Percentiles rank a stretch among this genome's conserved stretches.
Conservation (phyloP, 1,140 invertebrate genomes). For the Pogonomyrmex barbatus region DNA sequence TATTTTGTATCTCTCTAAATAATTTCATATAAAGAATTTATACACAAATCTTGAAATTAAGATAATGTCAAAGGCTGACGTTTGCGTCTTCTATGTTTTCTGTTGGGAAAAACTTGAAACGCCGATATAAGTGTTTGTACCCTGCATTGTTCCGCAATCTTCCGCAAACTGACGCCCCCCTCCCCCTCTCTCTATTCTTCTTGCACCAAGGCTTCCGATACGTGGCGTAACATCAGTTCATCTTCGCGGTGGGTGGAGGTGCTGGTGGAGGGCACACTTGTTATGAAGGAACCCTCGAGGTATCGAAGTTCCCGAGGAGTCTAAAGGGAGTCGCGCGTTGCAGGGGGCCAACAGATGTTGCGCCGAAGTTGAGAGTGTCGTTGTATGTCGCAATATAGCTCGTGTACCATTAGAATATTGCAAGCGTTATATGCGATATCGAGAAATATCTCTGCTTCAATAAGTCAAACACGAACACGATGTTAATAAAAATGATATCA, state of each 20-base stretch:
- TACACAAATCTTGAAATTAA: neutral
- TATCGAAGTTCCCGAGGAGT: constrained; percentile 43
- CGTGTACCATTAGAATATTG: constrained; percentile 13
- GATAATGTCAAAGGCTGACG: neutral
- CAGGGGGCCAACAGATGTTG: constrained; percentile 65
- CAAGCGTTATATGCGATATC: neutral
- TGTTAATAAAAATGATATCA: neutral
- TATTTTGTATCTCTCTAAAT: neutral
- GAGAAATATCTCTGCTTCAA: neutral
- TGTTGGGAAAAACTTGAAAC: neutral
- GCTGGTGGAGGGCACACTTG: constrained; percentile 61
- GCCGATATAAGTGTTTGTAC: neutral
- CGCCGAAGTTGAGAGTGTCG: constrained; percentile 32
- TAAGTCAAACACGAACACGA: constrained; percentile 14
- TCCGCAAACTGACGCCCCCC: neutral
- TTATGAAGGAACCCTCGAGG: constrained; percentile 54
- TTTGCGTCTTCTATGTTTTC: neutral
- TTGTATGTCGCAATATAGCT: constrained; percentile 30
- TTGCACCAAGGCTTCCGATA: constrained; percentile 36
- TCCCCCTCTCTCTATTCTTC: neutral
- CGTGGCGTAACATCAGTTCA: constrained; percentile 51
- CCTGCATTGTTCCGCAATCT: neutral
- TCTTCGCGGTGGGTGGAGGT: constrained; percentile 43
- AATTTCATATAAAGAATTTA: neutral
- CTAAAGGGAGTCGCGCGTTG: constrained; percentile 41